A percentile compares a stretch with the other conserved stretches of the same genome.
phyloP scores from a whole-genome alignment of 2,113 vertebrate genomes.

The Catharus bicknelli region DNA sequence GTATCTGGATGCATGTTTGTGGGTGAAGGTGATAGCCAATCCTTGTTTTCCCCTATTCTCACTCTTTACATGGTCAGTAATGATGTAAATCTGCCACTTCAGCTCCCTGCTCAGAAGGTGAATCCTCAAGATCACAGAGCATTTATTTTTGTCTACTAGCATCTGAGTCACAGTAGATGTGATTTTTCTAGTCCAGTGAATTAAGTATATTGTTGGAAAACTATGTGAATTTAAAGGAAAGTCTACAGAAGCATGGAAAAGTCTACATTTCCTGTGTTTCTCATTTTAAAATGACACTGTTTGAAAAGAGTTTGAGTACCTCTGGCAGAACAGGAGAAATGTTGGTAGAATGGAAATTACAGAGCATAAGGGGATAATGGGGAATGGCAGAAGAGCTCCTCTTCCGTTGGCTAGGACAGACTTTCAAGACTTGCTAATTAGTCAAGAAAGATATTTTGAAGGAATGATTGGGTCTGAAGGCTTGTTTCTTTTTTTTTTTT shows the following conservation, averaged over 20 bases:
- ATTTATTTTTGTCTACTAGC: not conserved
- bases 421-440: not conserved
- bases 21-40: not conserved
- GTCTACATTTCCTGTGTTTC: not conserved
- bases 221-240: not conserved
- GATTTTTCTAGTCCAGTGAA: not conserved
- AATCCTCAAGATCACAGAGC: not conserved
- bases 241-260: not conserved
- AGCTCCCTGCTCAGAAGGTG: not conserved
- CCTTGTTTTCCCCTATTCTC: not conserved
- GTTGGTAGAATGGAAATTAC: not conserved
- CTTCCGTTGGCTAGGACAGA: not conserved
- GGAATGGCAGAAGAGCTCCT: not conserved
- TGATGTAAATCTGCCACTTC: not conserved
- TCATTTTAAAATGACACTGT: not conserved
- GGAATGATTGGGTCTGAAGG: not conserved
- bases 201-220: not conserved
- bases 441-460: not conserved
- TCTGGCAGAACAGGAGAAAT: not conserved
- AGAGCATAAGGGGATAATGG: not conserved
- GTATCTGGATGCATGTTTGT: not conserved
- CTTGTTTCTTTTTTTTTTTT: not conserved
- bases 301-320: not conserved
- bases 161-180: not conserved
- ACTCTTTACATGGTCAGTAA: not conserved